A percentile compares a stretch with the other conserved stretches of the same genome.
phyloP scores from a whole-genome alignment of 2,797 vertebrate genomes.

The Semaprochilodus insignis region DNA sequence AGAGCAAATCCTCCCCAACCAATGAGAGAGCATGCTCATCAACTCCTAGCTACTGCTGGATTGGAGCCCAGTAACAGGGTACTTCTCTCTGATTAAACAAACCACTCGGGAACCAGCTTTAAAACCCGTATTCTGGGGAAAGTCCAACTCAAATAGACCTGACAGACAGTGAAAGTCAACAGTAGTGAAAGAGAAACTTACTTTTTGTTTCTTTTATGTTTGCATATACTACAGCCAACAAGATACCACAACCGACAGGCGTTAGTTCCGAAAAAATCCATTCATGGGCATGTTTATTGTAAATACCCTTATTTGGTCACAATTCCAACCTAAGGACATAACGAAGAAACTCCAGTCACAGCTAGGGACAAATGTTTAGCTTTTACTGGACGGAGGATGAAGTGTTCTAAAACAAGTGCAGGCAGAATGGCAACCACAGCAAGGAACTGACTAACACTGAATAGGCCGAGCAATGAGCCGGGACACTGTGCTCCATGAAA shows the following conservation, averaged over 20 bases:
- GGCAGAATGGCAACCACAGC: not conserved
- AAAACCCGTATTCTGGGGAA: not conserved
- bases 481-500: not conserved
- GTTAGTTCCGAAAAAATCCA: not conserved
- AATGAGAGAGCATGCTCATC: not conserved
- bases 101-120: not conserved
- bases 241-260: not conserved
- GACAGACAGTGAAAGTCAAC: not conserved
- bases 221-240: too few relatives aligned
- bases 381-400: slow-evolving; percentile 15
- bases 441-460: slow-evolving; percentile 2
- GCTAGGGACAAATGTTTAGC: slow-evolving; percentile 33
- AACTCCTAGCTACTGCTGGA: not conserved
- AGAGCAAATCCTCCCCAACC: not conserved
- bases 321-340: slow-evolving; percentile 3
- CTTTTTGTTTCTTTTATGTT: not conserved
- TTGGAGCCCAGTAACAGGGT: not conserved
- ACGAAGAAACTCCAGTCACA: not conserved
- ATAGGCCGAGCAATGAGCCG: slow-evolving; percentile 11
- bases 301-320: slow-evolving; percentile 25
- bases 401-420: not conserved
- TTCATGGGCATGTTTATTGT: slow-evolving; percentile 29
- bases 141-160: not conserved
- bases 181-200: not conserved
- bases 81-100: not conserved